A percentile compares a stretch with the other conserved stretches of the same genome.
phyloP scores from a whole-genome alignment of 2,113 vertebrate genomes.

The Grantiella picta region DNA sequence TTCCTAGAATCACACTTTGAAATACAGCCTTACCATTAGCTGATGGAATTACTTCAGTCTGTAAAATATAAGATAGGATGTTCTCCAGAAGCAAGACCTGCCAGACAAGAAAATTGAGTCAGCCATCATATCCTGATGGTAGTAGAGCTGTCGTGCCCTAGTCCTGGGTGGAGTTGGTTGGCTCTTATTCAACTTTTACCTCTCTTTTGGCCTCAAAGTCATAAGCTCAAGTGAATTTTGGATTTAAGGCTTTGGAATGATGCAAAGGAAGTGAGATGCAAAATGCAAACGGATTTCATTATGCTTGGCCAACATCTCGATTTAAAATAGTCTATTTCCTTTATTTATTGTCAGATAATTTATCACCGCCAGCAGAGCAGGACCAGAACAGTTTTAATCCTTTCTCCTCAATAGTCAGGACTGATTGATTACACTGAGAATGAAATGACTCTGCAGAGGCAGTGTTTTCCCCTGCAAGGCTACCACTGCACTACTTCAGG shows the following conservation, averaged over 20 bases:
- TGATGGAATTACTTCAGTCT: constrained; percentile 69
- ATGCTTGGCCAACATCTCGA: background rate
- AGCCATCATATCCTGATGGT: background rate
- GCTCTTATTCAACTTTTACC: background rate
- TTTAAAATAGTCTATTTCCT: background rate
- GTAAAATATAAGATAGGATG: constrained; percentile 72
- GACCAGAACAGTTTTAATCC: background rate
- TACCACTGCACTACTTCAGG: background rate
- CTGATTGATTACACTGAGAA: background rate
- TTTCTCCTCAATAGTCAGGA: background rate
- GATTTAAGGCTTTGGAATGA: background rate
- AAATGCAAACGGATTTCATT: background rate
- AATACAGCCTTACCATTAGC: constrained; percentile 67
- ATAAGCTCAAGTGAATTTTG: background rate
- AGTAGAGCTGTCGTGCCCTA: background rate
- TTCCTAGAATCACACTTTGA: background rate
- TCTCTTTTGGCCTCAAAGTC: background rate
- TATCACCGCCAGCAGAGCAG: background rate
- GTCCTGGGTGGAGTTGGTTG: background rate
- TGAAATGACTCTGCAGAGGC: background rate
- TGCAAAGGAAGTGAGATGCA: background rate
- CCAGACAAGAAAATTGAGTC: background rate
- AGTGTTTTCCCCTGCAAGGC: background rate
- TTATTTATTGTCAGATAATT: background rate
- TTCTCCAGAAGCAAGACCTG: constrained; percentile 71